These are phyloP conservation scores for Pteropus rufus DNA, from an alignment of 2,797 vertebrate species.

Conservation along the genomic window DNA sequence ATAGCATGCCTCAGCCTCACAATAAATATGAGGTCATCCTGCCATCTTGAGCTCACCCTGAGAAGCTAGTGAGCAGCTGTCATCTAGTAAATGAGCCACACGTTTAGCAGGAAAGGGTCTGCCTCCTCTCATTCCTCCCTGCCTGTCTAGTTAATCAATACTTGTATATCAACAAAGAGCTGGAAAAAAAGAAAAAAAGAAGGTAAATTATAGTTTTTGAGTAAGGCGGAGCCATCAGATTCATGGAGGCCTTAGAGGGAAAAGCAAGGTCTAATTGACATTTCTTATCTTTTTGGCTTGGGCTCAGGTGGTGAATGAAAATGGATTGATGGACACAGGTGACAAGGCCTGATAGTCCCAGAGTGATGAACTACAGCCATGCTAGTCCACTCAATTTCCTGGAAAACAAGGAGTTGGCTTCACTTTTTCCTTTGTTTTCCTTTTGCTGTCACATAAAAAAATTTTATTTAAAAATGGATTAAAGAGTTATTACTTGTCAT, in stretches of 20 bases:
- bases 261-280: conserved; percentile 2
- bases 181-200: background rate
- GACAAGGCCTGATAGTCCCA: background rate
- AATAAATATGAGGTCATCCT: background rate
- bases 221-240: conserved; percentile 21
- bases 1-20: conserved; percentile 18
- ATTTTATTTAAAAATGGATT: conserved; percentile 26
- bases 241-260: conserved; percentile 28
- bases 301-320: conserved; percentile 34
- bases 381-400: background rate
- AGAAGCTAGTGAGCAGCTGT: background rate
- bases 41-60: background rate
- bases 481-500: conserved; percentile 45
- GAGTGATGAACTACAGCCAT: background rate
- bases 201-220: conserved; percentile 50
- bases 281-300: background rate
- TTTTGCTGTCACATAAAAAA: conserved; percentile 7
- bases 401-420: conserved; percentile 38
- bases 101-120: background rate
- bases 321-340: background rate
- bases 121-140: background rate
- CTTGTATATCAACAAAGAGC: conserved; percentile 47
- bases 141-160: conserved; percentile 55
- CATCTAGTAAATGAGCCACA: background rate
- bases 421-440: conserved; percentile 42